A percentile compares a stretch with the other conserved stretches of the same genome.
Evolutionary conservation across 2,888 invertebrate species (phyloP).

Genomic region (Lasioglossum marginatum): DNA sequence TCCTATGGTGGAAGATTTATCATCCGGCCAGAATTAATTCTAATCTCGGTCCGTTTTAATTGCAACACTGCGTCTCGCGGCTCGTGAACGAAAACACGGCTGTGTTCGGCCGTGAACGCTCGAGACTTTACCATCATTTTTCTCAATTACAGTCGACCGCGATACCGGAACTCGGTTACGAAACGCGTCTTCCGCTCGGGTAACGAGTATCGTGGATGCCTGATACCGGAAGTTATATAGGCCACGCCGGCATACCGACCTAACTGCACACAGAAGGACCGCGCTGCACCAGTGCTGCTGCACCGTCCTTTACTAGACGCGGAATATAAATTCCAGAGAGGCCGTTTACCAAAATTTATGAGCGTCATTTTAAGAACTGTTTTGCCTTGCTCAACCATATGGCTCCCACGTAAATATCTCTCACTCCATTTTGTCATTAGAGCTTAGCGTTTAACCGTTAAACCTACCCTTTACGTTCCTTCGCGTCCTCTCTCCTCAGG

Average conservation of each 20-base stretch:
- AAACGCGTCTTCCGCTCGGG: conserved; percentile 46
- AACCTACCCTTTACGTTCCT: conserved; percentile 28
- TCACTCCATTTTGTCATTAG: conserved; percentile 59
- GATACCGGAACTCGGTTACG: conserved; percentile 23
- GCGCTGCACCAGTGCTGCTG: conserved; percentile 15
- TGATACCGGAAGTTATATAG: conserved; percentile 55
- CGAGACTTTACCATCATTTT: conserved; percentile 33
- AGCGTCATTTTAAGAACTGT: conserved; percentile 75
- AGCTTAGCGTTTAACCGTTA: conserved; percentile 64
- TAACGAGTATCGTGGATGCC: conserved; percentile 54
- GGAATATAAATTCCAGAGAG: conserved; percentile 72
- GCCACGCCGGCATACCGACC: conserved; percentile 50
- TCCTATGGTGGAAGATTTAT: neutral
- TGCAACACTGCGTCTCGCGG: neutral
- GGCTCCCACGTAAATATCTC: conserved; percentile 71
- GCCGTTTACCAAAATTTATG: conserved; percentile 74
- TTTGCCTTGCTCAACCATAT: conserved; percentile 73
- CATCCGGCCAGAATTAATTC: conserved; percentile 12
- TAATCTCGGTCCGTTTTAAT: conserved; percentile 3
- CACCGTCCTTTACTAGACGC: conserved; percentile 50
- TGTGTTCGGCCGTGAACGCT: conserved; percentile 5
- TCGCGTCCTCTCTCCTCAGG: neutral
- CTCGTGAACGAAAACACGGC: neutral
- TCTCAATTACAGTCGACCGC: conserved; percentile 49
- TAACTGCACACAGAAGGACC: conserved; percentile 55